Evolutionary conservation across 2,797 vertebrate genomes (phyloP).

Genomic region (Atherinosoma microstoma): DNA sequence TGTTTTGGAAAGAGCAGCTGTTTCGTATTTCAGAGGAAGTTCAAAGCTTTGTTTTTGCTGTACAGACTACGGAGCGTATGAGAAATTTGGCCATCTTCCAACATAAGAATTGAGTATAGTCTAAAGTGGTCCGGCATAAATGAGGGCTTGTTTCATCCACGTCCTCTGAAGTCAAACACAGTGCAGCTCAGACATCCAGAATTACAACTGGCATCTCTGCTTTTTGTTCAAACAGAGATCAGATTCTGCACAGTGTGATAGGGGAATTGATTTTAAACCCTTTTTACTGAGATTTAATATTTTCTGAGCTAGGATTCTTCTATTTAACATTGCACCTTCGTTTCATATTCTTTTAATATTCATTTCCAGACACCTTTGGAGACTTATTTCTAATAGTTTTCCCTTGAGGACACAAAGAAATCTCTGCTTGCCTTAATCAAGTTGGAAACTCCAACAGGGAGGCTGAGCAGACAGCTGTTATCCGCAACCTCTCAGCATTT

Average conservation of each 20-base stretch:
- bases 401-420: neutral
- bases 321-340: neutral
- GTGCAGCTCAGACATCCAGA: conserved; percentile 8
- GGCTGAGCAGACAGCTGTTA: conserved; percentile 13
- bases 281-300: neutral
- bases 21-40: conserved; percentile 49
- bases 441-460: neutral
- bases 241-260: neutral
- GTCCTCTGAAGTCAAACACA: conserved; percentile 32
- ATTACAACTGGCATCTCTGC: conserved; percentile 22
- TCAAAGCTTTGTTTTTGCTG: conserved; percentile 52
- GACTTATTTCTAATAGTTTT: conserved; percentile 6
- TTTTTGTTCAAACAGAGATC: conserved; percentile 25
- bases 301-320: neutral
- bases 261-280: neutral
- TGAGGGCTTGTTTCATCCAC: conserved; percentile 22
- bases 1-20: conserved; percentile 38
- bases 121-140: neutral
- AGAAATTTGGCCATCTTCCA: conserved; percentile 69
- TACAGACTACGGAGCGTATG: conserved; percentile 59
- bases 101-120: conserved; percentile 34
- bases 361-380: neutral
- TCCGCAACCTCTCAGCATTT: conserved; percentile 14
- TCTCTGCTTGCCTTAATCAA: conserved; percentile 1
- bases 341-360: conserved; percentile 1